Percentiles rank a stretch among this genome's conserved stretches.
Conservation (phyloP, 2,797 vertebrate species). For the Myotis vivesi region DNA sequence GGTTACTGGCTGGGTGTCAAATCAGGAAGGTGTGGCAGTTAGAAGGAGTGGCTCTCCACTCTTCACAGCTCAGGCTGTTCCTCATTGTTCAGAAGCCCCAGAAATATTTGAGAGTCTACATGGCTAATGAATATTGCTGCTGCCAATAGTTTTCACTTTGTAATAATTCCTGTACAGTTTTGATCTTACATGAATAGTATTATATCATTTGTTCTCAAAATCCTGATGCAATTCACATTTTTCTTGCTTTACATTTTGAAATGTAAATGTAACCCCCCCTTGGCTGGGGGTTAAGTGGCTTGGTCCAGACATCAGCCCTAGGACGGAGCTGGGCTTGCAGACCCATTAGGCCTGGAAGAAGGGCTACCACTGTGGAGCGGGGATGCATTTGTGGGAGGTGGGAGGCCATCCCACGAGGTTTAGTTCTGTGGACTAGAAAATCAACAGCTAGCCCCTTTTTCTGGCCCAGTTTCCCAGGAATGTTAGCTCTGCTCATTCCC, state of each 20-base stretch:
- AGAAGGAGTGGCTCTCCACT: neutral
- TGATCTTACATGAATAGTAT: neutral
- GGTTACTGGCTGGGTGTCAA: conserved; percentile 3
- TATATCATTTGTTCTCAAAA: conserved; percentile 29
- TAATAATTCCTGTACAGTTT: neutral
- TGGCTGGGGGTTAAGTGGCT: neutral
- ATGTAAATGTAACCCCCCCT: neutral
- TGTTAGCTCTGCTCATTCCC: neutral
- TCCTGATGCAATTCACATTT: neutral
- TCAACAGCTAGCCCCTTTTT: neutral
- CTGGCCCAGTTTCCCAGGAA: neutral
- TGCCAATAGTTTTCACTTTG: neutral
- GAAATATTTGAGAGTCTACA: neutral
- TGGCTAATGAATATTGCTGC: neutral
- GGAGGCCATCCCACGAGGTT: neutral
- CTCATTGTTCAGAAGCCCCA: neutral
- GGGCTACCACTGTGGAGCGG: no score
- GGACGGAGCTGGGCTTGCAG: neutral
- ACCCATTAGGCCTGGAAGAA: neutral
- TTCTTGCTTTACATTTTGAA: neutral
- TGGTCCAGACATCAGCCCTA: neutral
- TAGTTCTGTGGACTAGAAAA: neutral
- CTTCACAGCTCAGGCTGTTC: neutral
- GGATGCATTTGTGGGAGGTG: neutral
- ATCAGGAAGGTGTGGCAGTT: neutral